Evolutionary conservation across 2,113 vertebrate species (phyloP).

Genomic region (Numida meleagris): DNA sequence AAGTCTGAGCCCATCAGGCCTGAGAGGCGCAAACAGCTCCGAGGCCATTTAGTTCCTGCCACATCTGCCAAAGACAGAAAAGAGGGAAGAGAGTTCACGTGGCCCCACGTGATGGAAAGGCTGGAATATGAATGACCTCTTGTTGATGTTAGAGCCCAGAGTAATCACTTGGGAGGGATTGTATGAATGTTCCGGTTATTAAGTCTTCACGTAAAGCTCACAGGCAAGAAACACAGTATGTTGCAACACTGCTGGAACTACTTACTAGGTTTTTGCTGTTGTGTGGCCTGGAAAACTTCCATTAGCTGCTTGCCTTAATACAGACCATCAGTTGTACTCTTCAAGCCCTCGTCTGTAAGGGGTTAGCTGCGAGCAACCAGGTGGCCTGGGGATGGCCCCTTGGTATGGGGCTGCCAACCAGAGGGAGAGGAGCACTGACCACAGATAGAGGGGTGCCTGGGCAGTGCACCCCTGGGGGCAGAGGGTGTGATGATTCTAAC

Average conservation of each 20-base stretch:
- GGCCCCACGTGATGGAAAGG: background rate
- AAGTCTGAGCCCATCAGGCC: background rate
- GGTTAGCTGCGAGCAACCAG: background rate
- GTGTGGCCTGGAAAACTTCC: background rate
- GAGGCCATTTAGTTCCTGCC: background rate
- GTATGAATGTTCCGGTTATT: background rate
- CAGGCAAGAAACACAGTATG: background rate
- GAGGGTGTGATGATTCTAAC: background rate
- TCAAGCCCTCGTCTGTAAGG: background rate
- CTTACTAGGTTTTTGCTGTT: background rate
- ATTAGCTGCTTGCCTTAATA: background rate
- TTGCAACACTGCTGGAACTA: background rate
- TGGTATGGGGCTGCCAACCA: rapidly evolving
- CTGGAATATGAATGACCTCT: background rate
- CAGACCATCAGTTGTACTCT: background rate
- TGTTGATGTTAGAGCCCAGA: background rate
- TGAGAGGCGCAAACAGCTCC: background rate
- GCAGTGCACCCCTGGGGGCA: background rate
- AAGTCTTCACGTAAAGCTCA: background rate
- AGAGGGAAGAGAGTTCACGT: background rate
- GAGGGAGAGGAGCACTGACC: background rate
- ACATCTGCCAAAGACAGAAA: background rate
- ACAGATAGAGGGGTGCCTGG: background rate
- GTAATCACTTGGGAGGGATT: background rate
- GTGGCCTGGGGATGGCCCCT: background rate